Base-by-base conservation (phyloP, 2,888 invertebrate species). In the Pristionchus exspectatus region DNA sequence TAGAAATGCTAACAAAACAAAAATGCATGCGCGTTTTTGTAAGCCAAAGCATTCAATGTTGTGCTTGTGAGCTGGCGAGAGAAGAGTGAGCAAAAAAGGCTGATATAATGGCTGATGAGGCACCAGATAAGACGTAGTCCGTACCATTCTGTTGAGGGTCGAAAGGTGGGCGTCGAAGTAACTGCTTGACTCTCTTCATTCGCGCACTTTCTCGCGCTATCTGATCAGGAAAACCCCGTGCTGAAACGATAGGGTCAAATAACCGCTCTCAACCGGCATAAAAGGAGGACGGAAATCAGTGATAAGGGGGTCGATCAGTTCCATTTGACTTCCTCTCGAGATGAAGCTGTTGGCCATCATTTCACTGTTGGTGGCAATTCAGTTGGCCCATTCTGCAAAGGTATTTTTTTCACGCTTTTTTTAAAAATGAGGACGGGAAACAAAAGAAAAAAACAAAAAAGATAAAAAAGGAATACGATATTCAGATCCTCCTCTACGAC, bases 401-500 rank as follows among this genome's bases (percentile, higher is more conserved):
- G 69, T 72, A 27, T n/a, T n/a, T n/a, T n/a, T n/a, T n/a, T n/a
- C n/a, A n/a, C n/a, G n/a, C n/a, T n/a, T n/a, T n/a, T n/a, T n/a
- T n/a, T n/a, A n/a, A n/a, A n/a, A n/a, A n/a, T n/a, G n/a, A n/a
- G n/a, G n/a, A n/a, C n/a, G n/a, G n/a, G n/a, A n/a, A n/a, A n/a
- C n/a, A n/a, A n/a, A n/a, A n/a, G n/a, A n/a, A n/a, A n/a, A n/a
- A n/a, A n/a, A n/a, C n/a, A n/a, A 33, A 72, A 16, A 72, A n/a
- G 2, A 10, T 72, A 9, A 18, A 72, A 24, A 33, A 16, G 5
- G 1, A 14, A 30, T 1, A 16, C 18, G 12, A 85, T 66, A 89
- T 90, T 86, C 91, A 92, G 81, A 89, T 91, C 33, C 90, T 92
- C 3, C 74, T 92, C 86, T 92, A 91, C 89, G 88, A 91, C 27